Base-by-base conservation (phyloP, 2,113 vertebrate genomes). In the Mustela lutreola region DNA sequence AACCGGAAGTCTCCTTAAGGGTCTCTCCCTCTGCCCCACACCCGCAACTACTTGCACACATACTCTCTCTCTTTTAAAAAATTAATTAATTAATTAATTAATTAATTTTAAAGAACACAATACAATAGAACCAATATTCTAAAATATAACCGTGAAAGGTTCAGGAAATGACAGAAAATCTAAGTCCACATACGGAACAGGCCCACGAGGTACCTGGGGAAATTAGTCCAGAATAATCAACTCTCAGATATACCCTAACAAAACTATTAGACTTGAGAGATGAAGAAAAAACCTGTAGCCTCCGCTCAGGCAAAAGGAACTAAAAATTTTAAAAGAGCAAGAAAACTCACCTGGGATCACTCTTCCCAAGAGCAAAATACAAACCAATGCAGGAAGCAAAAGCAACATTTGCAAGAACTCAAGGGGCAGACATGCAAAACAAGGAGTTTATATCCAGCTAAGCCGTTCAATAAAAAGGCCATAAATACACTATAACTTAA, bases 371-470 rank as follows among this genome's bases (percentile, higher is more conserved):
- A 78, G 21, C 31, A n/a, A 65, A 36, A 84, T 31, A 78, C 16
- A 48, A 84, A 67, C 21, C 28, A 84, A 67, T 8, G 16, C 48
- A 45, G 76, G 70, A 91, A 67, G 22, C 45, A 90, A 60, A 60
- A 65, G 28, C 16, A 84, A 2, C 16, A 11, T 67, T 56, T 91
- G 48, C 71, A 91, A 95, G 28, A 58, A 90, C 21, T 58, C 21
- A 90, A 65, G 60, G 60, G n/a, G 31, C 10, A 11, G 53, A 56
- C 75, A 45, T 45, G 36, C 58, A 36, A 85, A 85, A 18, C 48
- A 91, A 84, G 18, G 36, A 91, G 67, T 91, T 95, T 58, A 67
- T 67, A 85, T 95, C 48, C 36, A 33, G 45, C 58, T 90, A 90
- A 76, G 58, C n/a, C 83, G 45, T 31, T 84, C 11, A 84, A 24